Base-by-base conservation (phyloP, 1,140 invertebrate genomes). In the Solenopsis invicta region DNA sequence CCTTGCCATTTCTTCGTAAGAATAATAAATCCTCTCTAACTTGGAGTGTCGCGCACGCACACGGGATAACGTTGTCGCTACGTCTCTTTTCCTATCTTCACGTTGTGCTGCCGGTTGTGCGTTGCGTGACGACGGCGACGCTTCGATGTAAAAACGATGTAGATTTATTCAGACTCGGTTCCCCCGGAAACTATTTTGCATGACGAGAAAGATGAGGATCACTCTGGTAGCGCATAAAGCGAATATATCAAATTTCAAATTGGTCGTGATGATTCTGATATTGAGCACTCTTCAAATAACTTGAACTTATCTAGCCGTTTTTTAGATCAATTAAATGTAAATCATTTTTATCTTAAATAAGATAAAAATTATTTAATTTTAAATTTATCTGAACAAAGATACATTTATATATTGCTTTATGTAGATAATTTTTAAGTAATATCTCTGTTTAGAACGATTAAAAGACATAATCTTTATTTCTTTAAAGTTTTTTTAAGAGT, bases 81-180 rank as follows among this genome's bases (percentile, higher is more conserved):
- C 24, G 13, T 9, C 3, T 81, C 21, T 54, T 41, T 37, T 54
- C 13, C 10, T 61, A 45, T 3, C 54, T 21, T 34, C 52, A 1
- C 13, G 37, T 82, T 54, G 48, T 48, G 21, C 54, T 21, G 21
- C 52, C 0, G 8, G 37, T 82, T 54, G 48, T 48, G 21, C 8
- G n/a, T 81, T 1, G 50, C 64, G 50, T 84, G 69, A 74, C 29
- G 29, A 0, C 29, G 29, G 29, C 80, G 67, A 45, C 18, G 18
- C 67, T 74, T 24, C 6, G 67, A 21, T 1, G 24, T 13, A 18
- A 45, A 82, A 72, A 48, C 12, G 67, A 61, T 61, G 67, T 72
- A 82, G 54, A 84, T 84, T 84, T 84, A 84, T 74, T 50, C 69
- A 61, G 54, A 48, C 41, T 74, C 18, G 6, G 48, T 81, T 66